These are phyloP conservation scores for Podarcis lilfordi DNA, from an alignment of 2,797 vertebrate species.

Conservation along the genomic window DNA sequence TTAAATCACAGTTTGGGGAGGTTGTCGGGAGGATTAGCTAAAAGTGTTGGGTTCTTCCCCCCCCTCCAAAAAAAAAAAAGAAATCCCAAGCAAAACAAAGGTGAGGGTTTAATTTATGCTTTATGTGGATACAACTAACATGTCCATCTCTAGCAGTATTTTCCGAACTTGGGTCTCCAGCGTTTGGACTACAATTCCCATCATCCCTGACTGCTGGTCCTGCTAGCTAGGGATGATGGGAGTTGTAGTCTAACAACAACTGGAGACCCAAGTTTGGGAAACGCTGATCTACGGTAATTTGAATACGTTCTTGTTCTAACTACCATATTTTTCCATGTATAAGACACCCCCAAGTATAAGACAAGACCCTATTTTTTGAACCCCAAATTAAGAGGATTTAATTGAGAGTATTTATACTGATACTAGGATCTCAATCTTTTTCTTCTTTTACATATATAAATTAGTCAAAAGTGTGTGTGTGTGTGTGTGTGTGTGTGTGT, in stretches of 20 bases:
- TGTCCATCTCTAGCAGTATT: no score
- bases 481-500: no score
- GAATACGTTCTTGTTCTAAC: neutral
- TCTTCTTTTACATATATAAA: neutral
- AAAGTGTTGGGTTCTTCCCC: neutral
- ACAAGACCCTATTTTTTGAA: neutral
- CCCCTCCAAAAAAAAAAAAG: neutral
- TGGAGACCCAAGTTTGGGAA: neutral
- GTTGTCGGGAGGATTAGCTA: neutral
- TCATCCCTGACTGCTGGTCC: no score
- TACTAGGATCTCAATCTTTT: neutral
- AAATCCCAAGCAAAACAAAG: neutral
- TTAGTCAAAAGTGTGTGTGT: neutral
- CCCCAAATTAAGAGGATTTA: neutral
- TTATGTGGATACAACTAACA: no score
- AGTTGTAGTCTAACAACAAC: no score
- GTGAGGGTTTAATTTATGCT: no score
- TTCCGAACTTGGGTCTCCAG: no score
- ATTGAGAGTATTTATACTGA: neutral
- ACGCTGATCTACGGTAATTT: neutral
- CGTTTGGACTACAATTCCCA: no score
- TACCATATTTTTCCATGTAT: no score
- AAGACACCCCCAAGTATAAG: no score
- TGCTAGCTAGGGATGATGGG: no score
- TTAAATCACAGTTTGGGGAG: conserved; percentile 69